Base-by-base conservation (phyloP, 53 echinoderm and acorn worm genomes). In the Paelopatides confundens region DNA sequence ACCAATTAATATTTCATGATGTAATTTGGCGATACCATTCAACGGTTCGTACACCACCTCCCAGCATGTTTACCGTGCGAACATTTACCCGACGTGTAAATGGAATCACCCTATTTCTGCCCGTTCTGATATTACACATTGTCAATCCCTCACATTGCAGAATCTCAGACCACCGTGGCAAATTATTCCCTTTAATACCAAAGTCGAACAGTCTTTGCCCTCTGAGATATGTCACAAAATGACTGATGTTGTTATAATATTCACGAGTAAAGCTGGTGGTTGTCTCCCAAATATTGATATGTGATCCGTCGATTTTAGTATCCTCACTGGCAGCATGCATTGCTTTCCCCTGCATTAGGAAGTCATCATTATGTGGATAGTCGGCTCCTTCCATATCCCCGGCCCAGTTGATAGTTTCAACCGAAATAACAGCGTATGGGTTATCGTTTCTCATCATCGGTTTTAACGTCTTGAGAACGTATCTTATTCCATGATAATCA, bases 91-190 rank as follows among this genome's bases (percentile, higher is more conserved):
- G 82, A 23, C 33, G 38, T 12, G 18, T 54, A 70, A 90, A 92
- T 15, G 94, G 94, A 17, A 94, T 66, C 31, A 94, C 87, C 30
- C 49, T 82, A 48, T 94, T 94, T 31, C 71, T 64, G 8, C 71
- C 92, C 21, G 84, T 86, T 51, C 87, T 58, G 37, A 94, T 92
- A 85, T 94, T 82, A 30, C 92, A 87, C 87, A 94, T 89, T 58
- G 14, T 29, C 48, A 94, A 38, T 2, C 92, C 92, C 18, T 92
- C 77, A 62, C 76, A 81, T n/a, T 82, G 67, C 63, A 47, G 81
- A 24, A 82, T 81, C 52, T 92, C 93, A 12, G 29, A 33, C 81
- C 85, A 89, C 35, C 66, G 89, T 49, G 86, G 89, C 24, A 92
- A 32, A 31, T 62, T 82, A 10, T 31, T 33, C 23, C 17, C 17